A percentile compares a stretch with the other conserved stretches of the same genome.
These are phyloP conservation scores for Pseudochirops cupreus DNA, from an alignment of 2,797 vertebrate genomes.

Conservation along the genomic window DNA sequence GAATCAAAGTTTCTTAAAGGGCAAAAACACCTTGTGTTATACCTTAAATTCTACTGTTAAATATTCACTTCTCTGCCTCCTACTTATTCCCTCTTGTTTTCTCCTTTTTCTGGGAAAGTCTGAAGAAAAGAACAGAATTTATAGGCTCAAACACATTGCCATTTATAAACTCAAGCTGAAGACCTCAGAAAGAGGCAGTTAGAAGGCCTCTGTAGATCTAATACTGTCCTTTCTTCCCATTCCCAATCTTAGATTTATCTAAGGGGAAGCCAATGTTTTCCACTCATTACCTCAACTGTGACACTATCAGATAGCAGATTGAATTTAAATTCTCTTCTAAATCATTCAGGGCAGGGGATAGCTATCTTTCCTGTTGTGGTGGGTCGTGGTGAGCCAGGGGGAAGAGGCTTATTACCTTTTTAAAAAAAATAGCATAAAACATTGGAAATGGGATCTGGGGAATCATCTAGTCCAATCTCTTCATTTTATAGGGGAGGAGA, in stretches of 20 bases:
- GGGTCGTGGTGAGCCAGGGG: neutral
- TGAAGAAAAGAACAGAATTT: constrained; percentile 15
- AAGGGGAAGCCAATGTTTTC: neutral
- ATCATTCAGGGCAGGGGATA: neutral
- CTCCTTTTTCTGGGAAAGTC: constrained; percentile 20
- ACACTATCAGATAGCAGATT: neutral
- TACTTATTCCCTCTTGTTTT: neutral
- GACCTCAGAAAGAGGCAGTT: constrained; percentile 17
- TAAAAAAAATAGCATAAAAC: neutral
- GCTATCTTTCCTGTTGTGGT: neutral
- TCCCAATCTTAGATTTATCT: constrained; percentile 25
- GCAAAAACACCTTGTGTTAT: constrained; percentile 11
- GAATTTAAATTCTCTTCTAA: neutral
- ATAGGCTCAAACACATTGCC: neutral
- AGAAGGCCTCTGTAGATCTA: neutral
- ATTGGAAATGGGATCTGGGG: neutral
- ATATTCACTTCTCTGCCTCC: neutral
- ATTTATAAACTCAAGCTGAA: neutral
- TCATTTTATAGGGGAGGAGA: neutral
- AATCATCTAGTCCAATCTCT: neutral
- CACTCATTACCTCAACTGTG: neutral
- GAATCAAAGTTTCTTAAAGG: neutral
- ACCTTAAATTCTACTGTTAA: constrained; percentile 24
- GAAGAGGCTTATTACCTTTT: neutral
- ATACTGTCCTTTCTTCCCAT: neutral